phyloP scores from a whole-genome alignment of 1,140 invertebrate genomes.

The Watersipora subatra region DNA sequence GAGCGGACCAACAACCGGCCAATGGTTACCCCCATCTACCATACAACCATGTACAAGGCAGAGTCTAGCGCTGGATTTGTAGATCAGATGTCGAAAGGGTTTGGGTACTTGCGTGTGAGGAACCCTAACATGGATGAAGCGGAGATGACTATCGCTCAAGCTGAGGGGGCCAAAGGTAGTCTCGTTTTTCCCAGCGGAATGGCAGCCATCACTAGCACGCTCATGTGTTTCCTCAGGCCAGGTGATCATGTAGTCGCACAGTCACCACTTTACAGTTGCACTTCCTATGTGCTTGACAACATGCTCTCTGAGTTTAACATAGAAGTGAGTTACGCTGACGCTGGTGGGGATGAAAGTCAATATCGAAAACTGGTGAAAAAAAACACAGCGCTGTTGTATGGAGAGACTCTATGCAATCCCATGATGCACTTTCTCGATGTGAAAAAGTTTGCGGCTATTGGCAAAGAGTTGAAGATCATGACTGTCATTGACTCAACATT shows the following conservation, averaged over 20 bases:
- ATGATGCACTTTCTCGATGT: slow-evolving; percentile 77
- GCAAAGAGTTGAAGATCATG: slow-evolving; percentile 54
- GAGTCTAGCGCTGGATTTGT: slow-evolving; percentile 22
- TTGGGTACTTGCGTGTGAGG: slow-evolving; percentile 67
- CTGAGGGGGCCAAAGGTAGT: slow-evolving; percentile 76
- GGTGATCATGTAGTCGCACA: slow-evolving; percentile 72
- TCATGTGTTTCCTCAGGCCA: slow-evolving; percentile 57
- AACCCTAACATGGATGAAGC: slow-evolving; percentile 79
- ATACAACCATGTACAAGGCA: slow-evolving; percentile 24
- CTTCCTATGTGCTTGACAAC: slow-evolving; percentile 46
- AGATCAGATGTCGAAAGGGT: slow-evolving; percentile 21
- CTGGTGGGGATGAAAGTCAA: slow-evolving; percentile 53
- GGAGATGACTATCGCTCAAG: slow-evolving; percentile 68
- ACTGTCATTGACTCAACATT: slow-evolving; percentile 91
- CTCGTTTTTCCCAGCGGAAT: slow-evolving; percentile 72
- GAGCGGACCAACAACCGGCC: too few relatives aligned
- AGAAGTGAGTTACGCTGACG: slow-evolving; percentile 59
- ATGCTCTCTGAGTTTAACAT: slow-evolving; percentile 53
- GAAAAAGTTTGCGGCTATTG: slow-evolving; percentile 51
- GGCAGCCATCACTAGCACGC: slow-evolving; percentile 60
- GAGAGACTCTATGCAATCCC: slow-evolving; percentile 92
- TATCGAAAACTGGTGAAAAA: slow-evolving; percentile 52
- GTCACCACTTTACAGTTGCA: slow-evolving; percentile 40
- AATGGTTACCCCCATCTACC: slow-evolving; percentile 23
- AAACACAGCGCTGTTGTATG: slow-evolving; percentile 85